Percentiles rank a stretch among this genome's conserved stretches.
These are phyloP conservation scores for Dasysyrphus tricinctus DNA, from an alignment of 2,888 invertebrate genomes.

Conservation along the genomic window DNA sequence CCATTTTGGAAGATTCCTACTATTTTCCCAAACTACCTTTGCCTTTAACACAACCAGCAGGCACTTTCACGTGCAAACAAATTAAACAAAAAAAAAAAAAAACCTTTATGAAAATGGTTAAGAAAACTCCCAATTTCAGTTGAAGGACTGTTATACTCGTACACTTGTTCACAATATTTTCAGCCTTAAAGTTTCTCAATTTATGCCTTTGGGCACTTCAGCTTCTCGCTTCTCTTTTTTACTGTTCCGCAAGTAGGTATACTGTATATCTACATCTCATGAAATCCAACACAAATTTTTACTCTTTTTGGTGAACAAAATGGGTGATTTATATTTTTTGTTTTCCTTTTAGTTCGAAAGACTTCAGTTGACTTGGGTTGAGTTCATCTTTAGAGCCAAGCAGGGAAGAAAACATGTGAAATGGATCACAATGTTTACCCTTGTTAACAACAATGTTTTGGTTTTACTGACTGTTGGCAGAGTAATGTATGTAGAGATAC, in stretches of 20 bases:
- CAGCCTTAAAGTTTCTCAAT: constrained; percentile 14
- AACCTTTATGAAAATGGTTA: constrained; percentile 1
- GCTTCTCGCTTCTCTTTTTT: background rate
- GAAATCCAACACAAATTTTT: background rate
- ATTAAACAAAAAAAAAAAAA: background rate
- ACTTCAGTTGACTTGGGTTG: background rate
- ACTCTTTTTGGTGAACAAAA: constrained; percentile 17
- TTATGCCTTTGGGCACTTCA: constrained; percentile 14
- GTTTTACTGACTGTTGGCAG: constrained; percentile 20
- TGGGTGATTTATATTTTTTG: constrained; percentile 8
- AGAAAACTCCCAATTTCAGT: constrained; percentile 14
- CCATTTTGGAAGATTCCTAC: background rate
- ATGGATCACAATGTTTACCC: constrained; percentile 30
- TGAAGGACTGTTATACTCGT: background rate
- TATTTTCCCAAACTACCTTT: background rate
- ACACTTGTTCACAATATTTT: constrained; percentile 13
- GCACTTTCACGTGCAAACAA: constrained; percentile 1
- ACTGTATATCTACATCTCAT: no score
- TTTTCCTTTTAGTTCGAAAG: background rate
- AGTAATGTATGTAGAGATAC: background rate
- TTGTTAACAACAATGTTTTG: constrained; percentile 34
- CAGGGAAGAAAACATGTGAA: constrained; percentile 16
- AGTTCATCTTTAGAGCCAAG: constrained; percentile 1
- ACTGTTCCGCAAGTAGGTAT: background rate
- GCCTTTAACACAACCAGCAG: constrained; percentile 2